Percentiles rank a stretch among this genome's conserved stretches.
phyloP scores from a whole-genome alignment of 2,888 invertebrate genomes.

The Phengaris alcon region DNA sequence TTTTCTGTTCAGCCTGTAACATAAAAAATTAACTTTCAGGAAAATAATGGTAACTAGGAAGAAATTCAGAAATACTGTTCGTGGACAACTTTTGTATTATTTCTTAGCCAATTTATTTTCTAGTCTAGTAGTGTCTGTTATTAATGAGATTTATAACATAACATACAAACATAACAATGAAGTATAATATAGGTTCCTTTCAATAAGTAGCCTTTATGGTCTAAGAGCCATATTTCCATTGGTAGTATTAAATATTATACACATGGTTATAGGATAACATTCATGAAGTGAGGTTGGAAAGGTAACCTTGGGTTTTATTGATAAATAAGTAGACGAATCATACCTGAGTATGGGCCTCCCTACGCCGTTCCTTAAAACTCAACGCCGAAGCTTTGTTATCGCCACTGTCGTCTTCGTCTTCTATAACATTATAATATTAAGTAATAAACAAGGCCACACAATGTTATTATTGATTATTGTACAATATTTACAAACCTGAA shows the following conservation, averaged over 20 bases:
- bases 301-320: conserved; percentile 1
- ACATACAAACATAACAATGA: too few relatives aligned
- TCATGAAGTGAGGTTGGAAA: conserved; percentile 8
- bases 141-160: too few relatives aligned
- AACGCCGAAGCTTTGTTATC: conserved; percentile 81
- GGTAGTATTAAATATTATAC: background rate
- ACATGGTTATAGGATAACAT: conserved; percentile 13
- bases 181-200: too few relatives aligned
- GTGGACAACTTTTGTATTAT: too few relatives aligned
- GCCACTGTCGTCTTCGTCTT: conserved; percentile 82
- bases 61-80: too few relatives aligned
- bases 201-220: background rate
- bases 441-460: conserved; percentile 23
- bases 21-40: background rate
- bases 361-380: conserved; percentile 94
- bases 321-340: conserved; percentile 15
- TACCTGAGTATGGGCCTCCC: conserved; percentile 93
- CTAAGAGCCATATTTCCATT: background rate
- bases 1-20: conserved; percentile 94
- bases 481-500: conserved; percentile 77
- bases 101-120: too few relatives aligned
- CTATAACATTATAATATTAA: conserved; percentile 50
- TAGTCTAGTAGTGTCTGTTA: too few relatives aligned
- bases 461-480: conserved; percentile 19
- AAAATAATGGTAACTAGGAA: background rate